Evolutionary conservation across 1,140 invertebrate species (phyloP).

Genomic region (Pomacea maculata): DNA sequence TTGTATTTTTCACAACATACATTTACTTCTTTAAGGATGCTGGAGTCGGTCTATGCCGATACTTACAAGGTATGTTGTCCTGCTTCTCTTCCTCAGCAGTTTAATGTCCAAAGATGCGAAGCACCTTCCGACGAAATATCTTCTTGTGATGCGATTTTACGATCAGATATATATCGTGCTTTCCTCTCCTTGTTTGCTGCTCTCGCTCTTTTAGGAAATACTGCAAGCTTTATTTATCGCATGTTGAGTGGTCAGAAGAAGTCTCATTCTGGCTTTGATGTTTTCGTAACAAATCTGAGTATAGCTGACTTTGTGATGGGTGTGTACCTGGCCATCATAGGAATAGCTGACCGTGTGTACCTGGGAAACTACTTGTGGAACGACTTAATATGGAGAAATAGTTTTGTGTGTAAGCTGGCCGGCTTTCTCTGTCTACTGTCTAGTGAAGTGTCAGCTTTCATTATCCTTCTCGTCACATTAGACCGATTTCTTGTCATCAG

Average conservation of each 20-base stretch:
- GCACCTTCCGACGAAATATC: slow-evolving; percentile 2
- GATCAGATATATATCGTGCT: background rate
- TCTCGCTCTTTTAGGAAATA: background rate
- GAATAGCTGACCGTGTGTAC: slow-evolving; percentile 9
- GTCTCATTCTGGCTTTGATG: background rate
- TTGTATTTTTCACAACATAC: background rate
- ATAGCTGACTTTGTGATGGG: slow-evolving; percentile 16
- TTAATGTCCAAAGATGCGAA: background rate
- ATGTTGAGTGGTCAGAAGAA: background rate
- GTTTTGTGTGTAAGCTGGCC: background rate
- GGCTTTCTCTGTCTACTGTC: no score
- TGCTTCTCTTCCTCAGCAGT: background rate
- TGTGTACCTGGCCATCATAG: slow-evolving; percentile 9
- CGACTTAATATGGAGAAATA: slow-evolving; percentile 2
- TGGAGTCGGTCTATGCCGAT: slow-evolving; percentile 1
- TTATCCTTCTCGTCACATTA: no score
- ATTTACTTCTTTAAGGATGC: background rate
- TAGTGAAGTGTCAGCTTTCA: no score
- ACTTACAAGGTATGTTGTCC: slow-evolving; percentile 16
- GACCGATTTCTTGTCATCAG: no score
- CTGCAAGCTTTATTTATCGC: background rate
- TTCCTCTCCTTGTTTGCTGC: background rate
- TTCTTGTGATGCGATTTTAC: slow-evolving; percentile 5
- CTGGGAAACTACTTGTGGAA: slow-evolving; percentile 6
- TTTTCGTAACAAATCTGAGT: slow-evolving; percentile 7